Evolutionary conservation across 2,797 vertebrate species (phyloP).

Genomic region (Benthosema pterotum): DNA sequence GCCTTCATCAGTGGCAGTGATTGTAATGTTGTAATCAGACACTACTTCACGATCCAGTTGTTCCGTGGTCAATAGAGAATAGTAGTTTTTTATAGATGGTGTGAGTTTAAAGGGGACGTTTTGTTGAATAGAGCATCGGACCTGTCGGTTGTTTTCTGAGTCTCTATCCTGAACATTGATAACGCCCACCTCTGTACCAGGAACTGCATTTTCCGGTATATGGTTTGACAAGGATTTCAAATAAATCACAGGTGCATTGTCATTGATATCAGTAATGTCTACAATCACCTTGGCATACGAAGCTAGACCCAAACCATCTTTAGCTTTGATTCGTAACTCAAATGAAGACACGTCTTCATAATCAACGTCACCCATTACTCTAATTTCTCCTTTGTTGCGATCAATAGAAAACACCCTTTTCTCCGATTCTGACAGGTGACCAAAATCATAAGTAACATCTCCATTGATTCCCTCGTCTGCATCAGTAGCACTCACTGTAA

Average conservation of each 20-base stretch:
- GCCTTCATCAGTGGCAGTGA: conserved; percentile 63
- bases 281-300: conserved; percentile 49
- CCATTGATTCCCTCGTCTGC: conserved; percentile 71
- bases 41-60: conserved; percentile 65
- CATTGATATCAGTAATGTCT: conserved; percentile 75
- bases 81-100: conserved; percentile 36
- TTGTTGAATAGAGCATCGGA: conserved; percentile 38
- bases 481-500: conserved; percentile 65
- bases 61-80: conserved; percentile 47
- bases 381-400: conserved; percentile 29
- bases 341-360: conserved; percentile 38
- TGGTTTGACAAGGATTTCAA: conserved; percentile 45
- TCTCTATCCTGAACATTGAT: conserved; percentile 63
- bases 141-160: conserved; percentile 42
- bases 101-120: conserved; percentile 38
- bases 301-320: conserved; percentile 48
- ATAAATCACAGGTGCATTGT: conserved; percentile 61
- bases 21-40: conserved; percentile 67
- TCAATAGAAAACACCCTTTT: conserved; percentile 39
- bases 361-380: conserved; percentile 28
- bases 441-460: conserved; percentile 70
- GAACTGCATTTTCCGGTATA: conserved; percentile 45
- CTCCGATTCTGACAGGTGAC: conserved; percentile 16
- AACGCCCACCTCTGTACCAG: conserved; percentile 42
- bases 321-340: conserved; percentile 47